Evolutionary conservation across 2,888 invertebrate species (phyloP).

Genomic region (Scaptomyza reducta): DNA sequence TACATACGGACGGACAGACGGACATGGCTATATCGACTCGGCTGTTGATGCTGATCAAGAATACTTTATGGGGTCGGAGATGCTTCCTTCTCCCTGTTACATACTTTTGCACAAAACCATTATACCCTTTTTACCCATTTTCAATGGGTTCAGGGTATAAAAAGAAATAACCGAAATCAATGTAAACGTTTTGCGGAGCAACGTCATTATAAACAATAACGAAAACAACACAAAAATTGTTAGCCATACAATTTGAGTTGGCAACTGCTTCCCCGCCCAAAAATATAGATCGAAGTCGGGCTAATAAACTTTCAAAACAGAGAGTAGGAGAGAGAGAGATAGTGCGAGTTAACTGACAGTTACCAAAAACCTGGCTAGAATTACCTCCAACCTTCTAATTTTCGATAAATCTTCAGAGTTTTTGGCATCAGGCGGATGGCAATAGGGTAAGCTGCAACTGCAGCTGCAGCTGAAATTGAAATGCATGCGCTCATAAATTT

Average conservation of each 20-base stretch:
- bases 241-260: slow-evolving; percentile 28
- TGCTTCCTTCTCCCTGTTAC: too few species aligned
- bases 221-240: slow-evolving; percentile 5
- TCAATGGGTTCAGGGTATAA: too few species aligned
- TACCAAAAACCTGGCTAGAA: background rate
- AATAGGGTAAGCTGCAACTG: background rate
- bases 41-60: too few species aligned
- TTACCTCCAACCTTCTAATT: slow-evolving; percentile 21
- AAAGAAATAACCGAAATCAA: slow-evolving; percentile 15
- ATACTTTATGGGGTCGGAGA: too few species aligned
- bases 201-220: slow-evolving; percentile 18
- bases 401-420: slow-evolving; percentile 26
- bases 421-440: background rate
- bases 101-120: too few species aligned
- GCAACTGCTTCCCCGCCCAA: background rate
- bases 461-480: slow-evolving; percentile 30
- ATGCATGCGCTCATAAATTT: slow-evolving; percentile 32
- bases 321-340: background rate
- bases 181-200: slow-evolving; percentile 35
- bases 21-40: too few species aligned
- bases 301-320: slow-evolving; percentile 32
- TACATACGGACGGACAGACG: too few species aligned
- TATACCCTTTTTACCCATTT: too few species aligned
- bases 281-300: background rate
- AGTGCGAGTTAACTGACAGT: background rate